Percentiles rank a stretch among this genome's conserved stretches.
phyloP scores from a whole-genome alignment of 2,797 vertebrate genomes.

The Loriculus beryllinus region DNA sequence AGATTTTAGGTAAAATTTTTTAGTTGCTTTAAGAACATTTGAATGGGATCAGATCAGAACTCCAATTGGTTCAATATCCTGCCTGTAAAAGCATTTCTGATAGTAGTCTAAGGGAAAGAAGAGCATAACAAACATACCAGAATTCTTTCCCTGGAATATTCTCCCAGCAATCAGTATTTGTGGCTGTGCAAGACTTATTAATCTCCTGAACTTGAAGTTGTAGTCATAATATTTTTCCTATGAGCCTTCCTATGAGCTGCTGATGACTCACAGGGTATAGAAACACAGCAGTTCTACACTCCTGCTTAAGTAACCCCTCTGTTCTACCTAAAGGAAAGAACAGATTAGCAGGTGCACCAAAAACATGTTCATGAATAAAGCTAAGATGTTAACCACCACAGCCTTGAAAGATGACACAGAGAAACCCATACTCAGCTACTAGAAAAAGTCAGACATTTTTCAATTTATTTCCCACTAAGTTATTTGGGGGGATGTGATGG shows the following conservation, averaged over 20 bases:
- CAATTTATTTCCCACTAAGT: neutral
- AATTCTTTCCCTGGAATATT: neutral
- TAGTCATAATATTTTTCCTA: neutral
- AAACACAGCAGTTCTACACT: neutral
- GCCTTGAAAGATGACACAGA: neutral
- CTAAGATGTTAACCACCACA: neutral
- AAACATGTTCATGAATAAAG: neutral
- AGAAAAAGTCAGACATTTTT: neutral
- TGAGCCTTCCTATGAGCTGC: neutral
- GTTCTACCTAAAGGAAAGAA: neutral
- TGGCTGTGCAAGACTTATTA: neutral
- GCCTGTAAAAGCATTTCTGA: neutral
- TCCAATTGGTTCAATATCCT: neutral
- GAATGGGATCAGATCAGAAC: neutral
- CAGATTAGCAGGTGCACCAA: neutral
- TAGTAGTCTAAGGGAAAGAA: neutral
- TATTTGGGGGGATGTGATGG: neutral
- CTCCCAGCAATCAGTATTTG: neutral
- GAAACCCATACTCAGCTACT: neutral
- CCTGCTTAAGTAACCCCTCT: neutral
- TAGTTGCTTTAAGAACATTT: neutral
- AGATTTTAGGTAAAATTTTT: neutral
- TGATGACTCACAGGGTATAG: neutral
- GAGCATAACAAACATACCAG: neutral
- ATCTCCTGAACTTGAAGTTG: neutral